These are phyloP conservation scores for Anoplius nigerrimus DNA, from an alignment of 2,888 invertebrate genomes.

Conservation along the genomic window DNA sequence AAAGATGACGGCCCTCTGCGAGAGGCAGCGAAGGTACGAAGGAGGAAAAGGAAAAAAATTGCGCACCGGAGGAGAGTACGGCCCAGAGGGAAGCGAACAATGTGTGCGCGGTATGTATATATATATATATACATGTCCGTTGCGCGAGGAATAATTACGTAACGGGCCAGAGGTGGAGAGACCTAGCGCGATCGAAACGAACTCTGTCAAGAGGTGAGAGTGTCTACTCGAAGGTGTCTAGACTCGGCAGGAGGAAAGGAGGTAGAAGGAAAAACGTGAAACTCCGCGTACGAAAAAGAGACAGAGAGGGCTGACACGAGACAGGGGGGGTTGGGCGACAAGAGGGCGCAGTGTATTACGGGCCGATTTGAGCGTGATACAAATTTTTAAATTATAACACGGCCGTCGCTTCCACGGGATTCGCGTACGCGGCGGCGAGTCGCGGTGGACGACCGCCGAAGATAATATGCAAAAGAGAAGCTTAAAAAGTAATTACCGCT, in stretches of 20 bases:
- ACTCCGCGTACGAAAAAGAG: conserved; percentile 26
- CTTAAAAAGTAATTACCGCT: conserved; percentile 74
- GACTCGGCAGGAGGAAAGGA: too few species aligned
- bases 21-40: not conserved
- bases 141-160: conserved; percentile 58
- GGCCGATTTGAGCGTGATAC: conserved; percentile 47
- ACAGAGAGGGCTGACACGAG: not conserved
- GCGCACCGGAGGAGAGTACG: not conserved
- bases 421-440: conserved; percentile 4
- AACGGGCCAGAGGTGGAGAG: conserved; percentile 32
- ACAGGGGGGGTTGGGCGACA: not conserved
- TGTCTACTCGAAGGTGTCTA: too few species aligned
- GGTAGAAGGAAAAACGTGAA: conserved; percentile 11
- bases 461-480: conserved; percentile 72
- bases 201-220: not conserved
- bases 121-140: too few species aligned
- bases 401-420: conserved; percentile 8
- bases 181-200: not conserved
- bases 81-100: not conserved
- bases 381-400: conserved; percentile 59
- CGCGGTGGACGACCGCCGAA: conserved; percentile 38
- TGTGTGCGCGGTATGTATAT: too few species aligned
- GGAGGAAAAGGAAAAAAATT: not conserved
- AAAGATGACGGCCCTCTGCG: conserved; percentile 11
- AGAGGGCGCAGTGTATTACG: conserved; percentile 25